Evolutionary conservation across 2,888 invertebrate species (phyloP).

Genomic region (Xestia xanthographa): DNA sequence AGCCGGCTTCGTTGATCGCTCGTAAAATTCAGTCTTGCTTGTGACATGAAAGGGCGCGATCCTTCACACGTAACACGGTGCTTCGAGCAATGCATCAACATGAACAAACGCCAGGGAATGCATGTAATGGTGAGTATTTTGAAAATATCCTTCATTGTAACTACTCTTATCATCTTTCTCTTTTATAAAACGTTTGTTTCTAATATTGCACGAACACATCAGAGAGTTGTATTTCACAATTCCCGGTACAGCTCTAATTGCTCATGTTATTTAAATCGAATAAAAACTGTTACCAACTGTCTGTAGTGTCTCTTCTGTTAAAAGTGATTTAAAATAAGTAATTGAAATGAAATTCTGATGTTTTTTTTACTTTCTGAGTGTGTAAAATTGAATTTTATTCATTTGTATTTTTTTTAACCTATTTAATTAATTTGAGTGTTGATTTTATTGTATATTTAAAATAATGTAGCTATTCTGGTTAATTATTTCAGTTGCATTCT

Average conservation of each 20-base stretch:
- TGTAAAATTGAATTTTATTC: conserved; percentile 10
- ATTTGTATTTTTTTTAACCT: neutral
- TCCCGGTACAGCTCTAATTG: conserved; percentile 53
- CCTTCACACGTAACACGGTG: conserved; percentile 90
- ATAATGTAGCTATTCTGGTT: neutral
- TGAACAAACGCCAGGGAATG: conserved; percentile 92
- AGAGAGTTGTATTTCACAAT: conserved; percentile 50
- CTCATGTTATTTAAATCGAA: conserved; percentile 40
- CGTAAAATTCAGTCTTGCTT: conserved; percentile 87
- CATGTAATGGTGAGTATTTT: conserved; percentile 88
- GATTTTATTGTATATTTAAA: neutral
- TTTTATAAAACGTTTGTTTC: conserved; percentile 22
- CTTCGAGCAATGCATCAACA: conserved; percentile 93
- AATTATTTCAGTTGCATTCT: neutral
- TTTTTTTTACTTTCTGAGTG: neutral
- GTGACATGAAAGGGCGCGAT: conserved; percentile 91
- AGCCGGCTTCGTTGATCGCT: conserved; percentile 80
- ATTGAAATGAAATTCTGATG: conserved; percentile 10
- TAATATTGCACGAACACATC: conserved; percentile 12
- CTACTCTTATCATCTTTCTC: conserved; percentile 18
- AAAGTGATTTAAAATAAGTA: conserved; percentile 21
- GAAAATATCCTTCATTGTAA: conserved; percentile 50
- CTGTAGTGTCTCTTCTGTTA: conserved; percentile 17
- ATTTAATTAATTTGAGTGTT: conserved; percentile 2
- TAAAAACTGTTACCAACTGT: conserved; percentile 21